Conservation (phyloP, 2,888 invertebrate species). For the Leptinotarsa peninsularis region DNA sequence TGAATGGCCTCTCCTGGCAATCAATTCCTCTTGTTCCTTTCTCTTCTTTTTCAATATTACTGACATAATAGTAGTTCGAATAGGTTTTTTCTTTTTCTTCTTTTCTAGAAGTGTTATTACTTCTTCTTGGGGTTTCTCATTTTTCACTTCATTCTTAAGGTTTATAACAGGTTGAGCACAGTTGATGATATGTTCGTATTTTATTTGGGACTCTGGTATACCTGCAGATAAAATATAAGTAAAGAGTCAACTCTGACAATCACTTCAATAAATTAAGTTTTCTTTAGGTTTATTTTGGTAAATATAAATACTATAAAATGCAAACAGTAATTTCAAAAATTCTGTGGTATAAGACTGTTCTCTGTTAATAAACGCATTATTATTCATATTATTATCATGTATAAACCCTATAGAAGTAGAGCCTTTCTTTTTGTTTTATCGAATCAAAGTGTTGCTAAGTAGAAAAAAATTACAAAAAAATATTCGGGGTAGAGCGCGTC, state of each 20-base stretch:
- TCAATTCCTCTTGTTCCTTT: conserved; percentile 24
- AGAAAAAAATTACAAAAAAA: no score
- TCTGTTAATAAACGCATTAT: no score
- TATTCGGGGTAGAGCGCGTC: no score
- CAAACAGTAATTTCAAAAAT: no score
- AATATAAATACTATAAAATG: no score
- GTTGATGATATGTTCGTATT: conserved; percentile 46
- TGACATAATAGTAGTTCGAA: conserved; percentile 22
- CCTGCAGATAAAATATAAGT: conserved; percentile 27
- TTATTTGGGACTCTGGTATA: conserved; percentile 29
- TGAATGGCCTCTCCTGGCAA: not conserved
- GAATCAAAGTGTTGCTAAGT: no score
- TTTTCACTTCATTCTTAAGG: not conserved
- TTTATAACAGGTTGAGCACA: conserved; percentile 44
- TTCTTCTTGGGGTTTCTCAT: conserved; percentile 17
- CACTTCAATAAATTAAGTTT: no score
- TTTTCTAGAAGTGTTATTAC: not conserved
- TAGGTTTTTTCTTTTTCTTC: conserved; percentile 12
- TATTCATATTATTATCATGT: no score
- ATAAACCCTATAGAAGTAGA: no score
- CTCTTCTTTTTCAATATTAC: conserved; percentile 24
- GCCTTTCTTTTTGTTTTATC: no score
- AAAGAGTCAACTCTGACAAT: not conserved
- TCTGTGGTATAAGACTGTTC: no score
- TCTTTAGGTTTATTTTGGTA: no score